A percentile compares a stretch with the other conserved stretches of the same genome.
These are phyloP conservation scores for Erynnis tages DNA, from an alignment of 2,888 invertebrate genomes.

Conservation along the genomic window DNA sequence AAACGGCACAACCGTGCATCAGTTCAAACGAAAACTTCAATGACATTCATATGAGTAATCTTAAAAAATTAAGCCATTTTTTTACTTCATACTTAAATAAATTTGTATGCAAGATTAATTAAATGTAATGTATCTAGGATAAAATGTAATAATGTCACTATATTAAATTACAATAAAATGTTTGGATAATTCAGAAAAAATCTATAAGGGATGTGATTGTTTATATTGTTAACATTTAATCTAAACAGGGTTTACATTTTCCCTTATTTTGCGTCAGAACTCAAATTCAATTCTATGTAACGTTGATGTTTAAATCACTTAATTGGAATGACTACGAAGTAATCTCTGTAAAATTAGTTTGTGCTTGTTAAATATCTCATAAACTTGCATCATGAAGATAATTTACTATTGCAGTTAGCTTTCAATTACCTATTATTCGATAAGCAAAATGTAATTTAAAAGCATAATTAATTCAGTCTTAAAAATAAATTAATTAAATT, in stretches of 20 bases:
- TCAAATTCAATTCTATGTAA: too few relatives aligned
- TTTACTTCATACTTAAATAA: too few relatives aligned
- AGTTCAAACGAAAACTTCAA: too few relatives aligned
- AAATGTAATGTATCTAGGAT: neutral
- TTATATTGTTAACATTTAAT: too few relatives aligned
- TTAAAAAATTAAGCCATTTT: too few relatives aligned
- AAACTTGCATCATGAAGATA: neutral
- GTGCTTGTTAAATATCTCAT: slow-evolving; percentile 10
- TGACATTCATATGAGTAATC: too few relatives aligned
- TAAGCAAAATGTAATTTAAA: slow-evolving; percentile 10
- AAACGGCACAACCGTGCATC: too few relatives aligned
- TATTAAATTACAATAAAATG: neutral
- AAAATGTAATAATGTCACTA: slow-evolving; percentile 3
- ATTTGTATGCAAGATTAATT: neutral
- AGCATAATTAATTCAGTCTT: slow-evolving; percentile 59
- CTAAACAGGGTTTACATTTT: too few relatives aligned
- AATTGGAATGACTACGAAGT: slow-evolving; percentile 17
- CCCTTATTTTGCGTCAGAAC: too few relatives aligned
- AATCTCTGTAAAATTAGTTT: slow-evolving; percentile 9
- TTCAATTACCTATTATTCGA: slow-evolving; percentile 41
- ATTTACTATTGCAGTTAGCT: neutral
- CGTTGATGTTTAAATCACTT: too few relatives aligned
- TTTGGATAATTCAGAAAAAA: too few relatives aligned
- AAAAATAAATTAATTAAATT: slow-evolving; percentile 50
- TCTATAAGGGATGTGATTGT: too few relatives aligned